phyloP scores from a whole-genome alignment of 2,113 vertebrate species.

The Lathamus discolor region DNA sequence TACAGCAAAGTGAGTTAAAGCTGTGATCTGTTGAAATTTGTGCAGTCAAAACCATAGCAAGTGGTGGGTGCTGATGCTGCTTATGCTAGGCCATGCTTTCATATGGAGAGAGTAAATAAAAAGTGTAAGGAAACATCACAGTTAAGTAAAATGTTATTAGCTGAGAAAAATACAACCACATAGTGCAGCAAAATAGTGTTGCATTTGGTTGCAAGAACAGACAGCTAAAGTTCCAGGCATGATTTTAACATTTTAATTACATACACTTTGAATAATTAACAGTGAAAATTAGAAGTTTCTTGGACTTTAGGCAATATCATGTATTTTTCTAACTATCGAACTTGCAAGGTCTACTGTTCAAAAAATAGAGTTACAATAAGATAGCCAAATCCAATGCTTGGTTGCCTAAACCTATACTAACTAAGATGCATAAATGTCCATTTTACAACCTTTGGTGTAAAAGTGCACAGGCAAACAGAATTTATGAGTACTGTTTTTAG shows the following conservation, averaged over 20 bases:
- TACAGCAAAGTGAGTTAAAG: background rate
- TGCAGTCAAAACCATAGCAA: background rate
- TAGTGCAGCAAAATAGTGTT: background rate
- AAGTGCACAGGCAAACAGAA: background rate
- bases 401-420: background rate
- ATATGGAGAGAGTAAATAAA: background rate
- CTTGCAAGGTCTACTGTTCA: background rate
- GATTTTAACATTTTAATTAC: constrained; percentile 4
- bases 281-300: background rate
- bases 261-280: background rate
- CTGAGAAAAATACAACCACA: background rate
- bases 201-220: background rate
- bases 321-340: background rate
- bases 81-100: background rate
- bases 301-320: background rate
- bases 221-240: background rate
- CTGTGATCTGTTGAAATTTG: background rate
- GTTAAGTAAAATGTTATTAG: background rate
- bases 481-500: background rate
- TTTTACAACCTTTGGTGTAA: background rate
- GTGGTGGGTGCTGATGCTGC: background rate
- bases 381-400: background rate
- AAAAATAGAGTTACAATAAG: background rate
- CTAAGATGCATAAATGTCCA: background rate
- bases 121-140: background rate